These are phyloP conservation scores for Chascanopsetta lugubris DNA, from an alignment of 2,113 vertebrate species.

Conservation along the genomic window DNA sequence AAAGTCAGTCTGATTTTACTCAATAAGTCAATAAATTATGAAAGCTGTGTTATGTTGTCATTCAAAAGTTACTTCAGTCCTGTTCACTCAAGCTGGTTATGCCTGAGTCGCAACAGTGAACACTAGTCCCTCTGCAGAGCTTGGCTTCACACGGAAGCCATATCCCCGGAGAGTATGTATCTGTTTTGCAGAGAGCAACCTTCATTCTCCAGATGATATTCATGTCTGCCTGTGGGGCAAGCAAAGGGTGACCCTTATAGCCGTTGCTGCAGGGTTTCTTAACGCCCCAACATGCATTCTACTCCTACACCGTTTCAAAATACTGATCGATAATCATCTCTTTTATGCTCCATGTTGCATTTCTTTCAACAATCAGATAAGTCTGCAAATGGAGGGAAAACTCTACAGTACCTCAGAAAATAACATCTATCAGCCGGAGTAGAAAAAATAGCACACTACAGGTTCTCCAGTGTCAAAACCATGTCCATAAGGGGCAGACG, in stretches of 20 bases:
- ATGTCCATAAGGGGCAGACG: background rate
- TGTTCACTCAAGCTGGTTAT: background rate
- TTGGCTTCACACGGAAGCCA: constrained; percentile 22
- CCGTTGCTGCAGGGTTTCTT: background rate
- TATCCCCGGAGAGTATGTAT: background rate
- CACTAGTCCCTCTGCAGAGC: background rate
- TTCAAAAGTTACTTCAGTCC: background rate
- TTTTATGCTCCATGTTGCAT: constrained; percentile 1
- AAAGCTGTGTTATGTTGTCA: constrained; percentile 6
- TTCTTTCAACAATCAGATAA: background rate
- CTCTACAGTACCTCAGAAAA: background rate
- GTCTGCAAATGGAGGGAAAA: background rate
- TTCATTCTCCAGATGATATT: constrained; percentile 16
- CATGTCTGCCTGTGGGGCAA: background rate
- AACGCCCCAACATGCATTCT: background rate
- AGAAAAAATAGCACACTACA: background rate
- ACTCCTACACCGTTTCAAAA: constrained; percentile 11
- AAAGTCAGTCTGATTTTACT: background rate
- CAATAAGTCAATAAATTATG: no score
- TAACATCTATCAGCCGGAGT: background rate
- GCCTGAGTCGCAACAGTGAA: no score
- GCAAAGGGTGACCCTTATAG: background rate
- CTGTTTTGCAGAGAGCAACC: constrained; percentile 17
- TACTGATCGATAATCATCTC: background rate
- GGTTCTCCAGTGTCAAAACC: background rate